Evolutionary conservation across 2,888 invertebrate genomes (phyloP).

Genomic region (Eristalinus aeneus): DNA sequence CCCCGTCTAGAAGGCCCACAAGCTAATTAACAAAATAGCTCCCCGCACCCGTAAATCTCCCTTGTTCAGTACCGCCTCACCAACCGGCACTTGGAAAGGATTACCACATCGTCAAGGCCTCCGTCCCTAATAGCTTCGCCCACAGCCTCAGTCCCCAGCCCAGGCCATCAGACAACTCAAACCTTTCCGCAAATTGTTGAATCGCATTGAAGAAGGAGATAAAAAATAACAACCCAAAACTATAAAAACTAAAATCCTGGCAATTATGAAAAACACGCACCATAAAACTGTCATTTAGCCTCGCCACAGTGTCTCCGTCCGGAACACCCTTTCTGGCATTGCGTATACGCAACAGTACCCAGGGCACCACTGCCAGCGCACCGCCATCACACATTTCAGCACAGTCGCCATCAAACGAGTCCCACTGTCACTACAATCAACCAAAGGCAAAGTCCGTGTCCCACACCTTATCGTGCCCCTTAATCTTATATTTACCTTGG

Average conservation of each 20-base stretch:
- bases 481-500: slow-evolving; percentile 69
- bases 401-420: slow-evolving; percentile 34
- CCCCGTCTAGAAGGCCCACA: neutral
- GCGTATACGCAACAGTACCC: slow-evolving; percentile 45
- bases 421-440: slow-evolving; percentile 33
- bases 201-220: slow-evolving; percentile 42
- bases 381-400: slow-evolving; percentile 25
- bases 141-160: too few species aligned
- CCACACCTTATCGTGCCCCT: slow-evolving; percentile 49
- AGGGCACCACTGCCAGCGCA: neutral
- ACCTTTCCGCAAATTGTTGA: slow-evolving; percentile 30
- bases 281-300: slow-evolving; percentile 16
- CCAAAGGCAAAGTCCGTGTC: slow-evolving; percentile 22
- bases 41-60: neutral
- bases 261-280: slow-evolving; percentile 46
- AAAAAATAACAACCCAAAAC: slow-evolving; percentile 30
- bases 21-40: neutral
- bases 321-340: slow-evolving; percentile 9
- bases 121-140: neutral
- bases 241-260: slow-evolving; percentile 35
- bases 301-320: neutral
- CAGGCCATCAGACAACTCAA: slow-evolving; percentile 4
- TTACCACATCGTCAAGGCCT: neutral
- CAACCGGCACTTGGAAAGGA: neutral
- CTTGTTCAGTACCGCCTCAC: neutral